Evolutionary conservation across 2,888 invertebrate species (phyloP).

Genomic region (Autographa gamma): DNA sequence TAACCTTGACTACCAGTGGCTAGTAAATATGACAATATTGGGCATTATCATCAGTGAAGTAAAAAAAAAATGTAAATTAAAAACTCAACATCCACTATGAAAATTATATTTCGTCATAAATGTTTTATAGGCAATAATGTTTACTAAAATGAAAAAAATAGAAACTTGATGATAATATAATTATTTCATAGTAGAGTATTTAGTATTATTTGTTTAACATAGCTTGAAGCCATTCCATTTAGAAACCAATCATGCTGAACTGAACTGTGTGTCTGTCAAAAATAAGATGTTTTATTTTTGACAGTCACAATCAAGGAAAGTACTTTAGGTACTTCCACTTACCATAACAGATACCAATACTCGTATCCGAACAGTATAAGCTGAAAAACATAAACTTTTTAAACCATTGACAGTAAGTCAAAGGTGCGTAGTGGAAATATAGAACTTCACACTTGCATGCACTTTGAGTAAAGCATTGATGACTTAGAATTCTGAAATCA

Average conservation of each 20-base stretch:
- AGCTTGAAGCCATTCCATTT: slow-evolving; percentile 63
- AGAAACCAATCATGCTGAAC: slow-evolving; percentile 62
- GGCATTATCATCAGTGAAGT: slow-evolving; percentile 6
- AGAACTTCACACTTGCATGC: slow-evolving; percentile 65
- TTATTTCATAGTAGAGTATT: slow-evolving; percentile 37
- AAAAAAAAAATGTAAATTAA: slow-evolving; percentile 19
- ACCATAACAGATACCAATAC: slow-evolving; percentile 86
- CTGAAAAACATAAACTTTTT: slow-evolving; percentile 88
- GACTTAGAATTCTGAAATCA: slow-evolving; percentile 26
- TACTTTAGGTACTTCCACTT: slow-evolving; percentile 86
- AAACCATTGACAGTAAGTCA: slow-evolving; percentile 73
- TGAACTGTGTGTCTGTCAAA: slow-evolving; percentile 60
- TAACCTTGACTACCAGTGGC: slow-evolving; percentile 12
- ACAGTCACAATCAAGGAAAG: slow-evolving; percentile 78
- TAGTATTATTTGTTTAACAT: slow-evolving; percentile 24
- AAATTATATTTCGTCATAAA: slow-evolving; percentile 9
- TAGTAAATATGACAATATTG: slow-evolving; percentile 12
- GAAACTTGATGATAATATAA: background rate
- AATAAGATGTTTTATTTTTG: slow-evolving; percentile 67
- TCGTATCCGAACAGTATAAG: slow-evolving; percentile 86
- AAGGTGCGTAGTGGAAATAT: slow-evolving; percentile 56
- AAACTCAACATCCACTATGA: slow-evolving; percentile 35
- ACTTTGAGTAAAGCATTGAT: slow-evolving; percentile 49
- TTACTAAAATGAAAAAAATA: background rate
- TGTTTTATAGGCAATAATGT: background rate